Evolutionary conservation across 2,797 vertebrate genomes (phyloP).

Genomic region (Taeniopygia guttata): DNA sequence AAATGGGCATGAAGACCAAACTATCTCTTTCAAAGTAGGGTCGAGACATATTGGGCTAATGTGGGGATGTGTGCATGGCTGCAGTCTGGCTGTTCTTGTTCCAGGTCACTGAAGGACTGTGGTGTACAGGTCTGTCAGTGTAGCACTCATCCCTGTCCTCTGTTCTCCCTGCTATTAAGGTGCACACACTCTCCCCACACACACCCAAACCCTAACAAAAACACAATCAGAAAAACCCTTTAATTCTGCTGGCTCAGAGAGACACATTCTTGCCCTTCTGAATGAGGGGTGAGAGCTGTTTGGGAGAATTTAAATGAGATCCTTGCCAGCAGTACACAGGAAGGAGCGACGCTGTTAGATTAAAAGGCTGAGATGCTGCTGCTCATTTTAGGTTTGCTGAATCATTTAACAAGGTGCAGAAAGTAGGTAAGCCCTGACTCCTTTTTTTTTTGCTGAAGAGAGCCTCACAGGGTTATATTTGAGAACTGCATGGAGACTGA

Average conservation of each 20-base stretch:
- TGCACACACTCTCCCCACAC: background rate
- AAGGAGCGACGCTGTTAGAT: background rate
- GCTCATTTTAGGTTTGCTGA: slow-evolving; percentile 9
- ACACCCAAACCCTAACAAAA: background rate
- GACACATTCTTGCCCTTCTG: background rate
- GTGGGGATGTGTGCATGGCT: background rate
- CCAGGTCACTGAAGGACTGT: background rate
- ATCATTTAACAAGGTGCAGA: slow-evolving; percentile 7
- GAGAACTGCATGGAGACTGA: slow-evolving; percentile 37
- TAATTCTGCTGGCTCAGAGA: background rate
- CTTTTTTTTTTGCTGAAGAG: slow-evolving; percentile 9
- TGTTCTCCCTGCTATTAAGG: background rate
- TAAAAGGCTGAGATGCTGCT: slow-evolving; percentile 1
- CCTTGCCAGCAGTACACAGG: background rate
- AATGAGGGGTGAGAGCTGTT: background rate
- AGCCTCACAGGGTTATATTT: slow-evolving; percentile 53
- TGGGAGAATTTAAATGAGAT: background rate
- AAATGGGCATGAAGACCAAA: slow-evolving; percentile 22
- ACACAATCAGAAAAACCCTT: background rate
- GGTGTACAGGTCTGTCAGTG: background rate
- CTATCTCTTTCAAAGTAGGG: background rate
- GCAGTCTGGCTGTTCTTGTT: background rate
- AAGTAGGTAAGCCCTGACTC: background rate
- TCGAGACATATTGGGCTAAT: background rate
- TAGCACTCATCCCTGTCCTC: background rate